These are phyloP conservation scores for Capreolus pygargus DNA, from an alignment of 2,113 vertebrate species.

Conservation along the genomic window DNA sequence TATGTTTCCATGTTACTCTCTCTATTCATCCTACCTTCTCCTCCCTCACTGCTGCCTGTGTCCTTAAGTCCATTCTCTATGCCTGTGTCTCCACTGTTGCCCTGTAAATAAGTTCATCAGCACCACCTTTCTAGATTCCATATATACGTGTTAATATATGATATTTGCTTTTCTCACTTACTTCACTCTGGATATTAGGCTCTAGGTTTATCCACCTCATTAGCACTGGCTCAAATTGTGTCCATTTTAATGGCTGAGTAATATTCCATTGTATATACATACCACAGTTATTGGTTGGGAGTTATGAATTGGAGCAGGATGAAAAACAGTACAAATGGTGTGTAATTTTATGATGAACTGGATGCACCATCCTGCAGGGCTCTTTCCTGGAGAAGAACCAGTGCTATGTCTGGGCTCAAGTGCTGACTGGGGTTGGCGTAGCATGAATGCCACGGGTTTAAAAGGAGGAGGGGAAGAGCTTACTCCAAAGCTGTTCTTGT, in stretches of 20 bases:
- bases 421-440: neutral
- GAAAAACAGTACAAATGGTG: neutral
- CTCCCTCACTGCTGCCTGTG: neutral
- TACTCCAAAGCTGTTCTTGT: neutral
- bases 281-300: neutral
- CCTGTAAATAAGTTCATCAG: neutral
- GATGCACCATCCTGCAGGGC: neutral
- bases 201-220: neutral
- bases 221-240: neutral
- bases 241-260: neutral
- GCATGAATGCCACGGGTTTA: neutral
- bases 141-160: neutral
- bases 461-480: neutral
- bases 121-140: neutral
- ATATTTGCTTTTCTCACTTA: neutral
- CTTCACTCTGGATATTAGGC: neutral
- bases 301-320: slow-evolving; percentile 19
- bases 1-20: neutral
- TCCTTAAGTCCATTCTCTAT: neutral
- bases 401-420: neutral
- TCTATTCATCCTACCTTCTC: neutral
- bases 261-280: neutral
- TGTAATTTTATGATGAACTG: neutral
- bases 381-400: neutral
- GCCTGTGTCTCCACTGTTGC: neutral